Percentiles rank a stretch among this genome's conserved stretches.
These are phyloP conservation scores for Torymus texanus DNA, from an alignment of 2,888 invertebrate species.

Conservation along the genomic window DNA sequence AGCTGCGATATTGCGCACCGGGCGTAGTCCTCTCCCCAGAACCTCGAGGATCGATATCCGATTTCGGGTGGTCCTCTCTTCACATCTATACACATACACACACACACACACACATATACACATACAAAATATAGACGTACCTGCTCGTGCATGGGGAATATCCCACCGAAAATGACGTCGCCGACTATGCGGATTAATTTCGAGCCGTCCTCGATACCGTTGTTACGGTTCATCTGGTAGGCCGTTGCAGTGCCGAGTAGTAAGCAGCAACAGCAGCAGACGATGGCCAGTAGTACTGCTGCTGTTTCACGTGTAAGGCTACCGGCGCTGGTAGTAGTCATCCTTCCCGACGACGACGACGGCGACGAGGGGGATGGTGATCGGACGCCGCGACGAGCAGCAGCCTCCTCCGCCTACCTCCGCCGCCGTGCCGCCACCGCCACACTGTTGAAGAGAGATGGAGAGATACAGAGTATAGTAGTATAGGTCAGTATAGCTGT, in stretches of 20 bases:
- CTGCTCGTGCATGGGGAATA: constrained; percentile 83
- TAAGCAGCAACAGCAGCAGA: constrained; percentile 13
- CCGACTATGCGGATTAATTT: constrained; percentile 75
- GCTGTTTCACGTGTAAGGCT: too few relatives aligned
- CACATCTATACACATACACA: not conserved
- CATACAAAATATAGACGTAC: constrained; percentile 56
- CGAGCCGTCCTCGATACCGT: constrained; percentile 75
- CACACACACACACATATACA: not conserved
- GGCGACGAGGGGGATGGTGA: constrained; percentile 3
- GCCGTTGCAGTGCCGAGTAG: constrained; percentile 55
- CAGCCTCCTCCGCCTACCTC: constrained; percentile 1
- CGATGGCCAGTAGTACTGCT: not conserved
- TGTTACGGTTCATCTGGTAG: constrained; percentile 63
- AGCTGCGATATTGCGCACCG: too few relatives aligned
- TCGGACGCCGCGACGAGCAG: not conserved
- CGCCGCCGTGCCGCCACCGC: not conserved
- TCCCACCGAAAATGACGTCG: constrained; percentile 82
- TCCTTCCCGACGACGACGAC: not conserved
- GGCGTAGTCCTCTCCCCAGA: too few relatives aligned
- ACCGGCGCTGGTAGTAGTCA: too few relatives aligned
- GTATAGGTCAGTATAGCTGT: too few relatives aligned
- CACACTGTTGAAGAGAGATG: not conserved
- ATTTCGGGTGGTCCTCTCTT: not conserved
- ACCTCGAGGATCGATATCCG: constrained; percentile 33
- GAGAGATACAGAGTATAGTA: too few relatives aligned